phyloP scores from a whole-genome alignment of 2,888 invertebrate genomes.

The Drosophila macrospina region DNA sequence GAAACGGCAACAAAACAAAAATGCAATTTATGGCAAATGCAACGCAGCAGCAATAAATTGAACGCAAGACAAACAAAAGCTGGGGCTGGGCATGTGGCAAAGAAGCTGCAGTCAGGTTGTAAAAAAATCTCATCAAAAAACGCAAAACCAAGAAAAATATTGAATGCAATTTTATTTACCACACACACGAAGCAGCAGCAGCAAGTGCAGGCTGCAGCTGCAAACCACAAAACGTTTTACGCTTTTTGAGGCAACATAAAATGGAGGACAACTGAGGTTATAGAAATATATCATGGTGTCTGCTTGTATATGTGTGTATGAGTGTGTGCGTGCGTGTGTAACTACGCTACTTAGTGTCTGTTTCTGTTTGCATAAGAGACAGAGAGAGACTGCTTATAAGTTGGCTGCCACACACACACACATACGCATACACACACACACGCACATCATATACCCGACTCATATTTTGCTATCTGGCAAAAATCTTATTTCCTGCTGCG shows the following conservation, averaged over 20 bases:
- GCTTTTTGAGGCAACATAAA: conserved; percentile 17
- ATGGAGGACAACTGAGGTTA: conserved; percentile 44
- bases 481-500: conserved; percentile 51
- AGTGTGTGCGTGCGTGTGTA: conserved; percentile 39
- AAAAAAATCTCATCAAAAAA: conserved; percentile 71
- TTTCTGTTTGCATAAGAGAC: conserved; percentile 58
- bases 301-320: conserved; percentile 25
- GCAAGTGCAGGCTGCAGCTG: conserved; percentile 21
- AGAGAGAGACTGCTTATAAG: conserved; percentile 43
- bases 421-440: conserved; percentile 16
- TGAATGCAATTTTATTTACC: conserved; percentile 76
- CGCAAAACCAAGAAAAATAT: conserved; percentile 64
- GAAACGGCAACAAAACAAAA: conserved; percentile 21
- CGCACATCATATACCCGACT: background rate
- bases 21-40: conserved; percentile 64
- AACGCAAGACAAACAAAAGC: conserved; percentile 60
- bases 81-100: conserved; percentile 3
- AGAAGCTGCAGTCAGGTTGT: conserved; percentile 27
- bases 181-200: conserved; percentile 36
- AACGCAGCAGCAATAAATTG: conserved; percentile 67
- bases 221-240: conserved; percentile 50
- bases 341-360: conserved; percentile 76
- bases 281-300: conserved; percentile 62
- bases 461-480: conserved; percentile 14
- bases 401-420: conserved; percentile 33